These are phyloP conservation scores for Equus quagga DNA, from an alignment of 2,113 vertebrate genomes.

Conservation along the genomic window DNA sequence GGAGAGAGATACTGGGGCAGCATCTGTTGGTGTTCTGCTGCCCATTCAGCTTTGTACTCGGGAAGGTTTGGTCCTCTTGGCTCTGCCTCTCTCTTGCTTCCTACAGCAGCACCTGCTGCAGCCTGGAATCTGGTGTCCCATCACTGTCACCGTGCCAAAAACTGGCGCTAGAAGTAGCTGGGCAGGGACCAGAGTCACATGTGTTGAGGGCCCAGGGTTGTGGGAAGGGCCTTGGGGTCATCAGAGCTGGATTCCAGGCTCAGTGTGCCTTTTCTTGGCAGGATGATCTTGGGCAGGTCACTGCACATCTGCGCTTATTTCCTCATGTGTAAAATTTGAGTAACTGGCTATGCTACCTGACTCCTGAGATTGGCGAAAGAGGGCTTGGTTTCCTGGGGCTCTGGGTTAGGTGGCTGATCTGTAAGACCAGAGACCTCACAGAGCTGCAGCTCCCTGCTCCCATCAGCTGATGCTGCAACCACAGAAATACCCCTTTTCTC, in stretches of 20 bases:
- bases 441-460: neutral
- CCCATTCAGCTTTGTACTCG: neutral
- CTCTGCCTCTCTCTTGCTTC: neutral
- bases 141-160: neutral
- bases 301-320: neutral
- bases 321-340: neutral
- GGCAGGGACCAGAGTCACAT: neutral
- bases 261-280: neutral
- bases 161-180: neutral
- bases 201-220: neutral
- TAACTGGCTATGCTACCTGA: neutral
- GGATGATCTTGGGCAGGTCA: neutral
- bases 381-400: neutral
- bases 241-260: neutral
- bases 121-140: neutral
- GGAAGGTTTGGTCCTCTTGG: neutral
- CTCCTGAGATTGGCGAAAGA: neutral
- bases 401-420: neutral
- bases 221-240: neutral
- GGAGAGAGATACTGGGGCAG: neutral
- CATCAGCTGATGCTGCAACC: too few relatives aligned
- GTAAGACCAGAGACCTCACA: neutral
- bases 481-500: neutral
- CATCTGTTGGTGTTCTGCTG: neutral
- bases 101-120: neutral